phyloP scores from a whole-genome alignment of 2,888 invertebrate genomes.

The Volucella bombylans region DNA sequence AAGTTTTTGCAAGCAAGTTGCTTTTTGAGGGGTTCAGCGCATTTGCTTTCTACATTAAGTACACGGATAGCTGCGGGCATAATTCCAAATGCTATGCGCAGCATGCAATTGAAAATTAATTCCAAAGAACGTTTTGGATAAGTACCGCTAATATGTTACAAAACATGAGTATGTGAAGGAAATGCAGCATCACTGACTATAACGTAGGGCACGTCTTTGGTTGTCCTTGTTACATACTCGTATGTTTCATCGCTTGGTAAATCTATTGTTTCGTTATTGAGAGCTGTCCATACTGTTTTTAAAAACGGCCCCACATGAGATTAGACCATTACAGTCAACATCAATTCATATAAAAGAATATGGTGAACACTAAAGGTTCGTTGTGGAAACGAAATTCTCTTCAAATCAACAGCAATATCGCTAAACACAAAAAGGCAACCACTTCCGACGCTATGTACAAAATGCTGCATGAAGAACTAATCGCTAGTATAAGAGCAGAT shows the following conservation, averaged over 20 bases:
- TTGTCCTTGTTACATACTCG: conserved; percentile 2
- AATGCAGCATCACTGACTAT: conserved; percentile 12
- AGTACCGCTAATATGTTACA: conserved; percentile 5
- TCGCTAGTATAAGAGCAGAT: no score
- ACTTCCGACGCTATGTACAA: no score
- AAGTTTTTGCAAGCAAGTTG: no score
- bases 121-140: conserved; percentile 4
- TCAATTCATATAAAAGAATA: conserved; percentile 38
- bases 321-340: conserved; percentile 29
- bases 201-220: neutral
- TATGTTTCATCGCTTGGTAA: conserved; percentile 1
- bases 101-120: conserved; percentile 3
- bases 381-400: no score
- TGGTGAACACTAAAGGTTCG: conserved; percentile 10
- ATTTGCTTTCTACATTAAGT: neutral
- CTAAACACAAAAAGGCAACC: no score
- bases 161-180: neutral
- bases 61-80: neutral
- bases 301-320: conserved; percentile 37
- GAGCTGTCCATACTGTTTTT: conserved; percentile 6
- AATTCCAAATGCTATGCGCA: neutral
- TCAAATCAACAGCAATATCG: no score
- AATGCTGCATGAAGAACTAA: no score
- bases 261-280: neutral
- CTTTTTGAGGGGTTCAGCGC: no score